Evolutionary conservation across 2,797 vertebrate genomes (phyloP).

Genomic region (Lacerta viridis): DNA sequence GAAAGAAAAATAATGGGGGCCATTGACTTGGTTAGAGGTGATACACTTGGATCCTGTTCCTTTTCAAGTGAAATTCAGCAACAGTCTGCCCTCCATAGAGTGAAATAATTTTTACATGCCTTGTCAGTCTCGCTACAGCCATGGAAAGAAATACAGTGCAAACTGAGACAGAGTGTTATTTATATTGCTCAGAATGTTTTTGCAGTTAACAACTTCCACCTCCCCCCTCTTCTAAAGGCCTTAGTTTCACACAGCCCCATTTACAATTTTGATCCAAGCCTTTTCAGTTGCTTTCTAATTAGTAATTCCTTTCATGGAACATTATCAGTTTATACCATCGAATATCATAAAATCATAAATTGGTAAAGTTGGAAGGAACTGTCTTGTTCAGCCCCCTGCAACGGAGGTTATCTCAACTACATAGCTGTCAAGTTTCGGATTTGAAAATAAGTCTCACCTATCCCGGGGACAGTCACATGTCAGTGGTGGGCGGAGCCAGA

Average conservation of each 20-base stretch:
- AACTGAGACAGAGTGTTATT: constrained; percentile 60
- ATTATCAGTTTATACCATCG: constrained; percentile 19
- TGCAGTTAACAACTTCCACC: constrained; percentile 67
- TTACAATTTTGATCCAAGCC: constrained; percentile 36
- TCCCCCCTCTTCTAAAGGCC: constrained; percentile 59
- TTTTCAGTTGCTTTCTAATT: constrained; percentile 45
- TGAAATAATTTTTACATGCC: constrained; percentile 73
- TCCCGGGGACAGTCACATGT: too few relatives aligned
- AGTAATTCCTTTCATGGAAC: constrained; percentile 12
- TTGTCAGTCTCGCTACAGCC: constrained; percentile 51
- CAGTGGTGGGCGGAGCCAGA: too few relatives aligned
- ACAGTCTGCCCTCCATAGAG: constrained; percentile 58
- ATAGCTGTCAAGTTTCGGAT: too few relatives aligned
- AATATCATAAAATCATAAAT: background rate
- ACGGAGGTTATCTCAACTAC: too few relatives aligned
- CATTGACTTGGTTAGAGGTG: constrained; percentile 38
- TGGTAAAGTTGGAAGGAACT: too few relatives aligned
- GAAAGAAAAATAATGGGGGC: constrained; percentile 72
- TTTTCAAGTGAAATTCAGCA: constrained; percentile 64
- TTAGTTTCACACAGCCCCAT: constrained; percentile 57
- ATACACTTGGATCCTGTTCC: constrained; percentile 42
- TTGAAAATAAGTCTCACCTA: too few relatives aligned
- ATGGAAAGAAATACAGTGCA: constrained; percentile 75
- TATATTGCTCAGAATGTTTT: constrained; percentile 70
- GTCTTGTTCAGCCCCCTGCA: too few relatives aligned